Base-by-base conservation (phyloP, 2,113 vertebrate species). In the Ammodytes marinus region DNA sequence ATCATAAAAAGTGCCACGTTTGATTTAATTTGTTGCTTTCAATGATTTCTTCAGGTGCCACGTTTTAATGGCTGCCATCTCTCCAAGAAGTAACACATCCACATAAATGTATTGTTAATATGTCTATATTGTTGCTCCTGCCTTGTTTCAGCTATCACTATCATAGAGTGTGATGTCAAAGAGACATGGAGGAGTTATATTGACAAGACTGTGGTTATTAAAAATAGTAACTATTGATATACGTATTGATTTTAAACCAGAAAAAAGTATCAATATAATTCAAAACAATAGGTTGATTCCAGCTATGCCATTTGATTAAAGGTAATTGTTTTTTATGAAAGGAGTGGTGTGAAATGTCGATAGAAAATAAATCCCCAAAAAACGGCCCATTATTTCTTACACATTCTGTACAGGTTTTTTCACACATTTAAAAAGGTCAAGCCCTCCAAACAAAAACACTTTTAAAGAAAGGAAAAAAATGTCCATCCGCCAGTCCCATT, bases 351-450 rank as follows among this genome's bases (percentile, higher is more conserved):
- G 35, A 58, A 11, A 63, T 63, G n/a, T 19, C 2, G 11, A 12
- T 4, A n/a, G 2, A 61, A 49, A 50, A 27, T 8, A 69, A 47
- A 63, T 13, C 27, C 27, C 27, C 27, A 6, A n/a, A 61, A 57
- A 7, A 14, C 3, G 0, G 15, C 11, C 17, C 49, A 40, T 65
- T 8, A 50, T 55, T 59, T 74, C 59, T 4, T 9, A 66, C 59
- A 71, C 49, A 71, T 2, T 13, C 55, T 12, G 27, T 35, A 85
- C 50, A 75, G 58, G 42, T 66, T 70, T 87, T 86, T 85, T 69
- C 9, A 72, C 10, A 17, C 61, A 79, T 65, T 79, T 69, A 63
- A 75, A 73, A 88, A 86, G 81, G 87, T 88, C 81, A 88, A 4
- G 10, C n/a, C n/a, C 13, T 14, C 35, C 0, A 4, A n/a, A 42